Conservation (phyloP, 2,797 vertebrate species). For the Artibeus lituratus region DNA sequence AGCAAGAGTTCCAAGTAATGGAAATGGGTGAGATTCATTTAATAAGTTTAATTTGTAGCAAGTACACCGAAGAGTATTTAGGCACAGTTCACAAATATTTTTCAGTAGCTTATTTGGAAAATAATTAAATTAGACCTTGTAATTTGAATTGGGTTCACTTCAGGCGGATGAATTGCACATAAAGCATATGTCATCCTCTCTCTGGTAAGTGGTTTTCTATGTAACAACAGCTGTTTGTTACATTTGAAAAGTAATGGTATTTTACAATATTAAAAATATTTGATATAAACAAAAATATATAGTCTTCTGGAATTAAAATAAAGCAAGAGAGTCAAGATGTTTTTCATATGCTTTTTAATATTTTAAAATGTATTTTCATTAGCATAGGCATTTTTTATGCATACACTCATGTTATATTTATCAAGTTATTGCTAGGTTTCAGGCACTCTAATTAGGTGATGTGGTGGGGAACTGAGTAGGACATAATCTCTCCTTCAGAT, state of each 20-base stretch:
- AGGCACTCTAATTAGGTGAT: background rate
- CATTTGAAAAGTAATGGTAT: background rate
- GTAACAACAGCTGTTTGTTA: background rate
- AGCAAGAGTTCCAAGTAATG: background rate
- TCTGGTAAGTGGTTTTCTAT: background rate
- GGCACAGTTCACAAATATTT: background rate
- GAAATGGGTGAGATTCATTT: background rate
- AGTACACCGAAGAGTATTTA: background rate
- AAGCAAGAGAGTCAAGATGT: background rate
- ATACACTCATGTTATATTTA: background rate
- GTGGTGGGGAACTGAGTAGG: background rate
- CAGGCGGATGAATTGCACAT: background rate
- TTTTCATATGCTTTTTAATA: background rate
- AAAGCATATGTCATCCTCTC: background rate
- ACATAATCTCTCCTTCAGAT: background rate
- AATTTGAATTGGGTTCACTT: background rate
- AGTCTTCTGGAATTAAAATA: background rate
- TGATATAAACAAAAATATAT: background rate
- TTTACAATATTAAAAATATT: background rate
- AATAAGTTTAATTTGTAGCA: background rate
- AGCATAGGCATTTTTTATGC: background rate
- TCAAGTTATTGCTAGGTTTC: background rate
- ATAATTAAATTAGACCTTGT: background rate
- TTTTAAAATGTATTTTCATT: background rate
- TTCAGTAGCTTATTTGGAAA: background rate